Conservation (phyloP, 1,140 invertebrate genomes). For the Melitaea cinxia region DNA sequence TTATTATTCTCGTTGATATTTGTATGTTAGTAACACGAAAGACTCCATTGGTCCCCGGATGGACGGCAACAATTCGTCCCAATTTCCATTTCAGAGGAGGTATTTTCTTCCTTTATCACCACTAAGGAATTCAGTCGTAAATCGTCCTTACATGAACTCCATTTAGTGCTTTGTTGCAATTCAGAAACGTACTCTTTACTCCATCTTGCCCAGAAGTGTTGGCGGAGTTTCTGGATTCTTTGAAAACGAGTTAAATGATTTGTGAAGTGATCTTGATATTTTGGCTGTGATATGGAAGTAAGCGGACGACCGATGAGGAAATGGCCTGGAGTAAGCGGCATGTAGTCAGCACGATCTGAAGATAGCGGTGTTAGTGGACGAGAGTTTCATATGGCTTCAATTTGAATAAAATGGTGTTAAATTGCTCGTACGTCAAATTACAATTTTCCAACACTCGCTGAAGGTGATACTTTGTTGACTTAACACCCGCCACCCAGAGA, state of each 20-base stretch:
- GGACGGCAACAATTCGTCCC: not conserved
- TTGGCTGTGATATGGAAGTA: conserved; percentile 26
- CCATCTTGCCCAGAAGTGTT: conserved; percentile 6
- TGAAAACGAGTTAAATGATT: conserved; percentile 23
- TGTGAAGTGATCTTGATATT: not conserved
- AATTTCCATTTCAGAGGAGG: too few species aligned
- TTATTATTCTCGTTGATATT: too few species aligned
- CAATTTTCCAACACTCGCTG: conserved; percentile 34
- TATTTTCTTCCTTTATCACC: conserved; percentile 3
- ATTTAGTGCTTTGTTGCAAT: conserved; percentile 2
- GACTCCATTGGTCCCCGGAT: not conserved
- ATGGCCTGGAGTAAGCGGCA: conserved; percentile 52
- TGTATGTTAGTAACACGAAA: not conserved
- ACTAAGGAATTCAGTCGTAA: not conserved
- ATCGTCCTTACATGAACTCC: not conserved
- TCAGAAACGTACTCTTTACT: conserved; percentile 5
- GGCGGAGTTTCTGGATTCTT: conserved; percentile 6
- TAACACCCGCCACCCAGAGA: conserved; percentile 33
- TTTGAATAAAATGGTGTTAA: conserved; percentile 30
- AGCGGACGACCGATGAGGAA: conserved; percentile 54
- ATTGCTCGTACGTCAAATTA: conserved; percentile 34
- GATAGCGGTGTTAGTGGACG: conserved; percentile 39
- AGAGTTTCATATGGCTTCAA: conserved; percentile 36
- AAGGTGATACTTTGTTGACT: conserved; percentile 41
- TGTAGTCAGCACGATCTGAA: conserved; percentile 42